A percentile compares a stretch with the other conserved stretches of the same genome.
phyloP scores from a whole-genome alignment of 2,113 vertebrate species.

The Boulengeromyrus knoepffleri region DNA sequence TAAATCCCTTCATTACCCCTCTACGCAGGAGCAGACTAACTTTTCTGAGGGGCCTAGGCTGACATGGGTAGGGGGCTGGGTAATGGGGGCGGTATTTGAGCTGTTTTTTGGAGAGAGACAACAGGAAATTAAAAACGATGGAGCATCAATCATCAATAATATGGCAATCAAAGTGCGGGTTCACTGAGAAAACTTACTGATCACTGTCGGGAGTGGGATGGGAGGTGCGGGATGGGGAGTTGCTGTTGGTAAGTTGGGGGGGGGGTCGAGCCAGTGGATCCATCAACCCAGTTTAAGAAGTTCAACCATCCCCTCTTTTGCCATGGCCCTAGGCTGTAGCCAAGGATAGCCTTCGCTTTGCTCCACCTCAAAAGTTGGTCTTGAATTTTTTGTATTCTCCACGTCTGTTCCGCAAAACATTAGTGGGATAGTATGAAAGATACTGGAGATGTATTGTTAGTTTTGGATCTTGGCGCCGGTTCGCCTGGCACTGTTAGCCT shows the following conservation, averaged over 20 bases:
- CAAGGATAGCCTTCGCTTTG: not conserved
- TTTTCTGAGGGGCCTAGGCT: not conserved
- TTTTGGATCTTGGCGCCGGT: not conserved
- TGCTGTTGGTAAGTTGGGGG: not conserved
- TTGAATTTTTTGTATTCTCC: not conserved
- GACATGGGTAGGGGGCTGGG: not conserved
- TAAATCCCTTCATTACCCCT: not conserved
- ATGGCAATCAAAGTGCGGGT: not conserved
- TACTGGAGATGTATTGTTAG: not conserved
- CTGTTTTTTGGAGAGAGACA: not conserved
- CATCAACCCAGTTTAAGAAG: not conserved
- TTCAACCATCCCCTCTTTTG: not conserved
- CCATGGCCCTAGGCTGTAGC: not conserved
- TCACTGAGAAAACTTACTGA: not conserved
- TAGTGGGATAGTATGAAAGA: not conserved
- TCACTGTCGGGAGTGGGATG: not conserved
- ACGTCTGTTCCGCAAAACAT: not conserved
- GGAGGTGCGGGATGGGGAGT: no score
- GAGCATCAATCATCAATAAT: not conserved
- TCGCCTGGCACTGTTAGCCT: no score
- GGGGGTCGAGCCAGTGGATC: not conserved
- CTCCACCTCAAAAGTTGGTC: not conserved
- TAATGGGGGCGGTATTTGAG: not conserved
- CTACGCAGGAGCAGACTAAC: not conserved
- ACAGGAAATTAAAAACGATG: not conserved